Percentiles rank a stretch among this genome's conserved stretches.
Evolutionary conservation across 1,140 invertebrate genomes (phyloP).

Genomic region (Orchestia grillus): DNA sequence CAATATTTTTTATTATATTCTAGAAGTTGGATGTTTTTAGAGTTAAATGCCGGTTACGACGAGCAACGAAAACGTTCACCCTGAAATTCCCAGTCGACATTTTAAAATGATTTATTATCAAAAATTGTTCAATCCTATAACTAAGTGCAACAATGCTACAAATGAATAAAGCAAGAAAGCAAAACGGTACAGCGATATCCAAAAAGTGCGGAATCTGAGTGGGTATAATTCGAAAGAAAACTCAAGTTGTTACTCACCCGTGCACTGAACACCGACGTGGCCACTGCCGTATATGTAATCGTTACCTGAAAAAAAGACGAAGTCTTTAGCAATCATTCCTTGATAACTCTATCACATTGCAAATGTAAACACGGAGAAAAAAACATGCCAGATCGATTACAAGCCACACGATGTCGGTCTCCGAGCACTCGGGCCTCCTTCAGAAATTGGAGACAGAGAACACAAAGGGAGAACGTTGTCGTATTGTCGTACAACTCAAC

Average conservation of each 20-base stretch:
- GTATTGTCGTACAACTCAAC: neutral
- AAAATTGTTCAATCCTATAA: neutral
- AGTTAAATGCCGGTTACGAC: neutral
- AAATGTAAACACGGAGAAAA: too few species aligned
- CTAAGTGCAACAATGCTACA: neutral
- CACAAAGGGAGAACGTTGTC: neutral
- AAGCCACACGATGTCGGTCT: neutral
- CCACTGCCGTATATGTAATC: slow-evolving; percentile 52
- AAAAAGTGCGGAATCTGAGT: neutral
- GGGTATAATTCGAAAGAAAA: neutral
- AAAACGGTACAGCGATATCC: neutral
- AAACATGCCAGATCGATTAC: neutral
- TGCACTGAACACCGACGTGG: slow-evolving; percentile 45
- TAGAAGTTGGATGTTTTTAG: neutral
- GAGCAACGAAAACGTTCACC: neutral
- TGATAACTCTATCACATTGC: neutral
- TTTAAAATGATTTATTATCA: neutral
- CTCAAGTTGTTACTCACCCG: neutral
- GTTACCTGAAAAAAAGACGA: slow-evolving; percentile 20
- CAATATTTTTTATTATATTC: too few species aligned
- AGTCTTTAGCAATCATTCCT: neutral
- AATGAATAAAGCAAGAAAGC: neutral
- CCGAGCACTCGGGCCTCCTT: neutral
- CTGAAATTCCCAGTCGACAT: neutral
- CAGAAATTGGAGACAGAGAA: neutral